phyloP scores from a whole-genome alignment of 2,113 vertebrate species.

The Falcunculus frontatus region DNA sequence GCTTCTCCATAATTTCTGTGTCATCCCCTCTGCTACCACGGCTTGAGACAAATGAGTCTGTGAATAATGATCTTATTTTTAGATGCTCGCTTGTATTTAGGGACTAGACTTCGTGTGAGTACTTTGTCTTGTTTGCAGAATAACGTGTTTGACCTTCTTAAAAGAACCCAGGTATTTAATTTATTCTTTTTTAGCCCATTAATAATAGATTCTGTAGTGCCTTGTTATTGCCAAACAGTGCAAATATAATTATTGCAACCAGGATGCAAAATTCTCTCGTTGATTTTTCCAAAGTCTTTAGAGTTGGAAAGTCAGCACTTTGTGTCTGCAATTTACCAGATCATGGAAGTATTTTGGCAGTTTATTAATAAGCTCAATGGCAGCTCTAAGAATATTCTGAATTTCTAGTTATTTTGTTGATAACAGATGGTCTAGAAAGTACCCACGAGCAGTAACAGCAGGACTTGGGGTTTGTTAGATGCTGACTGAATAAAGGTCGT shows the following conservation, averaged over 20 bases:
- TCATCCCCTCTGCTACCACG: neutral
- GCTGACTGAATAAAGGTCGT: conserved; percentile 13
- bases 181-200: neutral
- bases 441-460: conserved; percentile 15
- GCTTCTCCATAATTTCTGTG: rapidly evolving
- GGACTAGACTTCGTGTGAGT: neutral
- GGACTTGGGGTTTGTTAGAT: neutral
- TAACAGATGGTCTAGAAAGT: conserved; percentile 39
- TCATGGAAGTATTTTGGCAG: neutral
- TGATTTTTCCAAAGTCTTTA: neutral
- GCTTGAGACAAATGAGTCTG: neutral
- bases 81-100: neutral
- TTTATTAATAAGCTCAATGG: neutral
- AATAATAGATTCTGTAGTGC: neutral
- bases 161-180: neutral
- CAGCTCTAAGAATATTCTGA: neutral
- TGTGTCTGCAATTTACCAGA: neutral
- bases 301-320: neutral
- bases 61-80: neutral
- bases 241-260: neutral
- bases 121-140: neutral
- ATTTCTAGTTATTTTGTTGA: neutral
- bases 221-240: neutral
- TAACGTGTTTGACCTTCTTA: neutral
- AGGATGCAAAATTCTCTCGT: neutral